These are phyloP conservation scores for Euspilapteryx auroguttella DNA, from an alignment of 2,888 invertebrate genomes.

Conservation along the genomic window DNA sequence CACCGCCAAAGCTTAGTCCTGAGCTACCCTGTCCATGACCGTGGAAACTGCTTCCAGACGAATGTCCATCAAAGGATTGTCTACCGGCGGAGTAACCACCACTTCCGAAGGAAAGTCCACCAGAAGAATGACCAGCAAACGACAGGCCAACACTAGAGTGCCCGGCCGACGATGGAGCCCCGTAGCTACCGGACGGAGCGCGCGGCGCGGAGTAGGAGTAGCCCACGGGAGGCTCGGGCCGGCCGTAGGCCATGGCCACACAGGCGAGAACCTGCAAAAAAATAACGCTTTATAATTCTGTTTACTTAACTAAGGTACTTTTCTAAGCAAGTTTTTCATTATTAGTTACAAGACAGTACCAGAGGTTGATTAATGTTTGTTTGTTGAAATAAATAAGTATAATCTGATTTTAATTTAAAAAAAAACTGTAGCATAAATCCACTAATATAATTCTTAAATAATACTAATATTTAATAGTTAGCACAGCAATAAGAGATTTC, in stretches of 20 bases:
- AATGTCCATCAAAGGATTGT: conserved; percentile 19
- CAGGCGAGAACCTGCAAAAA: conserved; percentile 47
- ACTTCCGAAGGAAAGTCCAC: conserved; percentile 10
- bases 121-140: conserved; percentile 16
- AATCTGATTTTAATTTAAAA: no score
- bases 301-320: no score
- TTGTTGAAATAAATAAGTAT: no score
- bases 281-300: no score
- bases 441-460: no score
- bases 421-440: no score
- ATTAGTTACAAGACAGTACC: no score
- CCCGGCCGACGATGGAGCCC: conserved; percentile 14
- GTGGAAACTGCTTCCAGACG: conserved; percentile 13
- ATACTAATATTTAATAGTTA: no score
- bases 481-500: no score
- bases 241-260: conserved; percentile 46
- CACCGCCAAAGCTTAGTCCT: conserved; percentile 22
- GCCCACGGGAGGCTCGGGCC: conserved; percentile 53
- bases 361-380: no score
- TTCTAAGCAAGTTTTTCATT: no score
- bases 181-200: conserved; percentile 24
- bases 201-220: conserved; percentile 38
- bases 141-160: conserved; percentile 14
- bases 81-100: conserved; percentile 11
- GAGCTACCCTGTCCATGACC: conserved; percentile 8